Conservation (phyloP, 92 coral and sea anemone genomes). For the Palythoa grandiflora region DNA sequence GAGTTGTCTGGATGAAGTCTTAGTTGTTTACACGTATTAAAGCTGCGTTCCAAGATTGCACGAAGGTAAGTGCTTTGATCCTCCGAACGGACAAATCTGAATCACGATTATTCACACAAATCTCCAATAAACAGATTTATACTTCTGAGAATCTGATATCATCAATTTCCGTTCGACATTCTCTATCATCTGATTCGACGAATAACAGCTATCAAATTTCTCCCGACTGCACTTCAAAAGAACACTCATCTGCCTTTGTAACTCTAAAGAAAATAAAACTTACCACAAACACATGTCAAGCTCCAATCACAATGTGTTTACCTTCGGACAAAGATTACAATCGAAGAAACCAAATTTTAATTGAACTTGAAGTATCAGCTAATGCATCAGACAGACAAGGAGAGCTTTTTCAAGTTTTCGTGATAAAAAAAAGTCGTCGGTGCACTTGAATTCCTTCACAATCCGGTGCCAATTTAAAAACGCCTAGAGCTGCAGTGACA, state of each 20-base stretch:
- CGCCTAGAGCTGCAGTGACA: neutral
- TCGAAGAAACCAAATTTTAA: conserved; percentile 22
- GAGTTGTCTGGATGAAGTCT: neutral
- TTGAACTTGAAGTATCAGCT: conserved; percentile 22
- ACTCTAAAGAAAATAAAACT: conserved; percentile 12
- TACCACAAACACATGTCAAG: conserved; percentile 3
- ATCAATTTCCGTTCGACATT: conserved; percentile 31
- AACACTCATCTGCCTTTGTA: neutral
- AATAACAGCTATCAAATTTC: conserved; percentile 32
- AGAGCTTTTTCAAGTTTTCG: conserved; percentile 2
- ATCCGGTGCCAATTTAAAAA: neutral
- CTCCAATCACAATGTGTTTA: conserved; percentile 32
- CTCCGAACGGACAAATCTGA: neutral
- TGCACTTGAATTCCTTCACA: neutral
- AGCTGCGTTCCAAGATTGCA: neutral
- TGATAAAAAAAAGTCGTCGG: neutral
- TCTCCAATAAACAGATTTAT: conserved; percentile 13
- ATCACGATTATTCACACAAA: conserved; percentile 37
- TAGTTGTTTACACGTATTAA: neutral
- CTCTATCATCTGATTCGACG: conserved; percentile 27
- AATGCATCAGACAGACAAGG: neutral
- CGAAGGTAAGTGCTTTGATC: neutral
- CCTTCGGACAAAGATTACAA: neutral
- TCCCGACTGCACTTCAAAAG: neutral
- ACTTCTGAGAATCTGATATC: conserved; percentile 22